Base-by-base conservation (phyloP, 1,140 invertebrate species). In the Pentalonia nigronervosa region DNA sequence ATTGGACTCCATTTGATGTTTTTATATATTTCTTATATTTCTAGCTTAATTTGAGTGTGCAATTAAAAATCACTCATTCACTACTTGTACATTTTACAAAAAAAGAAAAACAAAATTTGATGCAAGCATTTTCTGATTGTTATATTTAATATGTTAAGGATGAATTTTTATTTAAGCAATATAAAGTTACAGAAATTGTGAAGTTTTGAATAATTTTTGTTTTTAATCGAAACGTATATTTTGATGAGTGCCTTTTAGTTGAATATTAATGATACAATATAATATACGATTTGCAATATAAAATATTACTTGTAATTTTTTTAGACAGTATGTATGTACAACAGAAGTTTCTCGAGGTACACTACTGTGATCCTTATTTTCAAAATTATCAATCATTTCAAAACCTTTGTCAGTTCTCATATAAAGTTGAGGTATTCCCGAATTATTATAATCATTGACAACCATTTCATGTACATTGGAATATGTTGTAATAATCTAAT, bases 241-340 rank as follows among this genome's bases (percentile, higher is more conserved):
- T 76, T 76, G 11, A 76, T 20, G 30, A 76, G 8, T 84, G 1
- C 3, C 36, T 84, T 84, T 45, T 36, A 84, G 45, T 84, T 84
- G 41, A 41, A 45, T 9, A 41, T 84, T 0, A 84, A 41, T 41
- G 21, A 53, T 53, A 53, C 21, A 53, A 67, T 36, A 60, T 17
- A 21, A 47, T 45, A 90, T 23, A 90, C 20, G 21, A n/a, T 21
- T 76, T 91, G 11, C 3, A 92, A 92, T 53, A 45, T 21, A 56
- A 86, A 20, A 41, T 6, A 53, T 93, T 86, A 93, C 91, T 67
- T 93, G 91, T 53, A 93, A 93, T 93, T 93, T 93, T 11, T 86
- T 86, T 21, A 86, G 1, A 93, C 91, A 93, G 86, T 86, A 93
- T 56, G 34, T 41, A 53, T 86, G 86, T 30, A 93, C 23, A n/a